Conservation (phyloP, 2,888 invertebrate genomes). For the Trachelus troglodyta region DNA sequence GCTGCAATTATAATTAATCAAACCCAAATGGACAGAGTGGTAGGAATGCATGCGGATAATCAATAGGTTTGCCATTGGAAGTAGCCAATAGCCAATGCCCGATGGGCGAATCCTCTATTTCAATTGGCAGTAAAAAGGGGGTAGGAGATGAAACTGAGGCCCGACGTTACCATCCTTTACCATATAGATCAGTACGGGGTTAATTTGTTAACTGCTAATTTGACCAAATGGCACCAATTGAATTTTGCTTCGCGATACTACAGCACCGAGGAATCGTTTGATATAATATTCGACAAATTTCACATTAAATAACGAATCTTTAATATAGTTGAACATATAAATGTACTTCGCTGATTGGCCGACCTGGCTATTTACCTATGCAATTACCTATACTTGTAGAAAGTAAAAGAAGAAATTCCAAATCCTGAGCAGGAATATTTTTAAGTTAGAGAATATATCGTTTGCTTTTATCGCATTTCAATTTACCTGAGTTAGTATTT, state of each 20-base stretch:
- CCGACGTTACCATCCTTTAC: not conserved
- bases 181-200: conserved; percentile 12
- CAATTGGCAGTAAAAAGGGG: conserved; percentile 24
- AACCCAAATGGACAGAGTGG: conserved; percentile 28
- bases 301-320: not conserved
- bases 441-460: not conserved
- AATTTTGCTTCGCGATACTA: conserved; percentile 2
- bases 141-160: not conserved
- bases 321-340: not conserved
- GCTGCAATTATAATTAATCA: conserved; percentile 31
- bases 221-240: conserved; percentile 12
- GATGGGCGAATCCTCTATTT: conserved; percentile 30
- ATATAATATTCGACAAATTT: not conserved
- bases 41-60: conserved; percentile 27
- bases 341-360: not conserved
- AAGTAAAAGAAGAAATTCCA: not conserved
- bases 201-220: conserved; percentile 32
- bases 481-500: not conserved
- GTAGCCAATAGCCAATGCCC: conserved; percentile 25
- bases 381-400: not conserved
- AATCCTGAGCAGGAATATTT: not conserved
- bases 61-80: conserved; percentile 30
- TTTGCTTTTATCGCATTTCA: not conserved
- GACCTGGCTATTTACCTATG: not conserved
- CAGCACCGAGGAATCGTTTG: not conserved